A percentile compares a stretch with the other conserved stretches of the same genome.
Conservation (phyloP, 2,797 vertebrate species). For the Tokudaia muenninki region DNA sequence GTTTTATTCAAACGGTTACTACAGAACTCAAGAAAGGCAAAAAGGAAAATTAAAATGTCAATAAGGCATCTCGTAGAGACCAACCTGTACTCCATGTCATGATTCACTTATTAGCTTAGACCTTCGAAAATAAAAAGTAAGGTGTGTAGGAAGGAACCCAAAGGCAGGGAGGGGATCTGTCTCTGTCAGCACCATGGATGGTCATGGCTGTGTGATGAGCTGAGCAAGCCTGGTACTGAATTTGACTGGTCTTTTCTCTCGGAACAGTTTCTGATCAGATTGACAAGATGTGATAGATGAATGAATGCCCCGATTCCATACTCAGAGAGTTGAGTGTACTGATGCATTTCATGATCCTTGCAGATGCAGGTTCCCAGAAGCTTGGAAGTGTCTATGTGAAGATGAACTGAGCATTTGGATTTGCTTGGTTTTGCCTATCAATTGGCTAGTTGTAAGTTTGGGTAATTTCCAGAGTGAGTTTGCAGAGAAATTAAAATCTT, state of each 20-base stretch:
- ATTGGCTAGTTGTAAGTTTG: neutral
- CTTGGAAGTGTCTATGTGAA: neutral
- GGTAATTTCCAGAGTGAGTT: neutral
- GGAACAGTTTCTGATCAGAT: neutral
- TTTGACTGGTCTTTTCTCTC: neutral
- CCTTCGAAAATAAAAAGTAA: constrained; percentile 23
- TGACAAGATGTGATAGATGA: neutral
- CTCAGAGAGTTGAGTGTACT: neutral
- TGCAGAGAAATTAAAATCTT: neutral
- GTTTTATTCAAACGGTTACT: constrained; percentile 52
- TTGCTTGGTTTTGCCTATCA: neutral
- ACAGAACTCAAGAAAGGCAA: constrained; percentile 37
- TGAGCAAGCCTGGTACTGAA: neutral
- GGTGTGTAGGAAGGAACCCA: neutral
- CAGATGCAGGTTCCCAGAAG: neutral
- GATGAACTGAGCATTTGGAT: neutral
- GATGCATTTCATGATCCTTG: neutral
- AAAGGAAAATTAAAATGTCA: constrained; percentile 53
- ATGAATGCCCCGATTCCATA: neutral
- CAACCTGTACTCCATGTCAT: neutral
- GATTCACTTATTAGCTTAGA: neutral
- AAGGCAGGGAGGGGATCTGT: neutral
- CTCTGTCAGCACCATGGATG: neutral
- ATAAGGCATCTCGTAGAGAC: neutral
- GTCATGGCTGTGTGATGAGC: neutral